phyloP scores from a whole-genome alignment of 2,113 vertebrate species.

The Hiodon tergisus region DNA sequence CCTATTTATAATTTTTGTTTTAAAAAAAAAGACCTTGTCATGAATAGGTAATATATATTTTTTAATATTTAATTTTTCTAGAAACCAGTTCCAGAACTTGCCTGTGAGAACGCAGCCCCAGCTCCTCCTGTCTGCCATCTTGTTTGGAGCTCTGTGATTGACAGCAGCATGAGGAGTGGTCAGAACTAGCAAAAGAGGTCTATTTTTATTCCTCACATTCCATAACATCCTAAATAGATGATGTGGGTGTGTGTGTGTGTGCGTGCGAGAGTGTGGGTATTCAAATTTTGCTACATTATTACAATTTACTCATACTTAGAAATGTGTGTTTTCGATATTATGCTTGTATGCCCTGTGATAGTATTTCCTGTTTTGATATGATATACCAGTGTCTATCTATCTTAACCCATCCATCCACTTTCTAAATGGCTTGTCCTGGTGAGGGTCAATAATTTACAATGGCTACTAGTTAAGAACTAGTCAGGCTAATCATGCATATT shows the following conservation, averaged over 20 bases:
- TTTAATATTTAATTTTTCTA: not conserved
- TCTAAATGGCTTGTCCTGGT: too few species aligned
- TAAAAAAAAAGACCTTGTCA: too few species aligned
- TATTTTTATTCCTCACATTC: slow-evolving; percentile 55
- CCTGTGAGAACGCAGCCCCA: slow-evolving; percentile 56
- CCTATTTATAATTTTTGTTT: too few species aligned
- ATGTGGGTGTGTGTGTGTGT: slow-evolving; percentile 22
- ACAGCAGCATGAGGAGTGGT: slow-evolving; percentile 58
- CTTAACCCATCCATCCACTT: not conserved
- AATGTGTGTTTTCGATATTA: not conserved
- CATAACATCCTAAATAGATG: slow-evolving; percentile 40
- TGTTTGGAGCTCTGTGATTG: slow-evolving; percentile 60
- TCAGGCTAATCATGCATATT: too few species aligned
- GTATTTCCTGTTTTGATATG: not conserved
- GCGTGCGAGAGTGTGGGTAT: slow-evolving; percentile 17
- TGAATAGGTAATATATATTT: not conserved
- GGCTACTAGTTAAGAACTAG: too few species aligned
- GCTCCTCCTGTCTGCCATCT: slow-evolving; percentile 59
- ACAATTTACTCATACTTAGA: not conserved
- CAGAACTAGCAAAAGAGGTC: slow-evolving; percentile 25
- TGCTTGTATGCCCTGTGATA: not conserved
- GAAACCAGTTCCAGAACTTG: slow-evolving; percentile 46
- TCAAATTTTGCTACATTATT: not conserved
- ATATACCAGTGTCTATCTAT: not conserved
- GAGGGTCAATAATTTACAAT: too few species aligned